phyloP scores from a whole-genome alignment of 2,888 invertebrate species.

The Agrochola circellaris region DNA sequence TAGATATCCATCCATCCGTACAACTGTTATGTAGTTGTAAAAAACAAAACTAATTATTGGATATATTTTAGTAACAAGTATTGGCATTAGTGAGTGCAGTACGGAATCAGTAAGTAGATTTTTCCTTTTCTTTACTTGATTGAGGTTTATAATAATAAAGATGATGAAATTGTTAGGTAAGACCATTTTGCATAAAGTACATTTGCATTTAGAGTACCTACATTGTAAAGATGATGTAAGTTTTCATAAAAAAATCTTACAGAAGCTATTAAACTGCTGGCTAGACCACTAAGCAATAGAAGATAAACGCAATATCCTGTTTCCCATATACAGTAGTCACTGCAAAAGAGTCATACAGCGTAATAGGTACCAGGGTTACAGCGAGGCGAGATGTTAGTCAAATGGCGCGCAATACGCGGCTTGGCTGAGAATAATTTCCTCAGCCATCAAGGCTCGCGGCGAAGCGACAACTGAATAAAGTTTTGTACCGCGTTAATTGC shows the following conservation, averaged over 20 bases:
- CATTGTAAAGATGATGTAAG: neutral
- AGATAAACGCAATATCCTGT: slow-evolving; percentile 11
- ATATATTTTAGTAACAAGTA: neutral
- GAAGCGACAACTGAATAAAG: slow-evolving; percentile 84
- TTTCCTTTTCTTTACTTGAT: neutral
- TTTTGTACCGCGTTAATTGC: slow-evolving; percentile 86
- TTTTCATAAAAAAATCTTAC: neutral
- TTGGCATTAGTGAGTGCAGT: neutral
- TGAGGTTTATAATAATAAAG: neutral
- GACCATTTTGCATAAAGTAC: neutral
- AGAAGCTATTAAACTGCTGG: neutral
- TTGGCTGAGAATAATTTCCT: slow-evolving; percentile 78
- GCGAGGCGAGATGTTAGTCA: slow-evolving; percentile 64
- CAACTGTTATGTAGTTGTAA: no score
- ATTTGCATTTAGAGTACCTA: no score
- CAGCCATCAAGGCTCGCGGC: slow-evolving; percentile 66
- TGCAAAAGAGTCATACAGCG: slow-evolving; percentile 37
- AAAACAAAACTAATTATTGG: neutral
- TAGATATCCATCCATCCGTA: no score
- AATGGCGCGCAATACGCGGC: slow-evolving; percentile 81
- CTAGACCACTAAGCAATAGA: neutral
- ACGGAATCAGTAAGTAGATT: neutral
- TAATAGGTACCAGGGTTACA: slow-evolving; percentile 62
- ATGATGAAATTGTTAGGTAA: neutral
- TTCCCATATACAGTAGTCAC: slow-evolving; percentile 19